Conservation (phyloP, 2,888 invertebrate genomes). For the Zygaena filipendulae region DNA sequence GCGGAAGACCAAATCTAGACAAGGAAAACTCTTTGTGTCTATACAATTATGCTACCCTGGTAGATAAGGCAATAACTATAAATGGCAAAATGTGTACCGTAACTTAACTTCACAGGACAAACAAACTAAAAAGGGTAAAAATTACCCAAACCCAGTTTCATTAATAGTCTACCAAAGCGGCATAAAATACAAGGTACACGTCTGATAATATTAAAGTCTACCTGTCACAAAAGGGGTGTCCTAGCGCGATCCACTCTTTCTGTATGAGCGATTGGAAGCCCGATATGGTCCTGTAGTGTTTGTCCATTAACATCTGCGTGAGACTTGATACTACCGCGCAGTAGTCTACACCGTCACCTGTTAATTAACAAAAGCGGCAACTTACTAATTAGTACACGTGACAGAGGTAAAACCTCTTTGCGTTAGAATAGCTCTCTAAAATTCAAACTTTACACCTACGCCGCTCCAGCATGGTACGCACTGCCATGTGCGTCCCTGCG, state of each 20-base stretch:
- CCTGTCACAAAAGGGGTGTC: slow-evolving; percentile 86
- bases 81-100: no score
- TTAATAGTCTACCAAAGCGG: no score
- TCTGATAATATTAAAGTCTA: slow-evolving; percentile 20
- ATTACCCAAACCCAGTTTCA: no score
- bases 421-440: no score
- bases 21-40: no score
- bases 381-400: background rate
- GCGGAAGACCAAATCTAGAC: slow-evolving; percentile 74
- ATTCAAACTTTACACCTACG: no score
- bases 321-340: slow-evolving; percentile 88
- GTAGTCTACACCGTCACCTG: slow-evolving; percentile 88
- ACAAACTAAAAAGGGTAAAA: no score
- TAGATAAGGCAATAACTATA: no score
- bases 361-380: slow-evolving; percentile 22
- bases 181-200: no score
- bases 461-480: no score
- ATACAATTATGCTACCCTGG: background rate
- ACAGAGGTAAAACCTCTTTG: background rate
- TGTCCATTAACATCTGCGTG: slow-evolving; percentile 88
- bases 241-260: slow-evolving; percentile 94
- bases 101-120: no score
- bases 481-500: no score
- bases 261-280: slow-evolving; percentile 94
- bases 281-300: slow-evolving; percentile 80